Evolutionary conservation across 2,797 vertebrate genomes (phyloP).

Genomic region (Sphenopsis melanotis): DNA sequence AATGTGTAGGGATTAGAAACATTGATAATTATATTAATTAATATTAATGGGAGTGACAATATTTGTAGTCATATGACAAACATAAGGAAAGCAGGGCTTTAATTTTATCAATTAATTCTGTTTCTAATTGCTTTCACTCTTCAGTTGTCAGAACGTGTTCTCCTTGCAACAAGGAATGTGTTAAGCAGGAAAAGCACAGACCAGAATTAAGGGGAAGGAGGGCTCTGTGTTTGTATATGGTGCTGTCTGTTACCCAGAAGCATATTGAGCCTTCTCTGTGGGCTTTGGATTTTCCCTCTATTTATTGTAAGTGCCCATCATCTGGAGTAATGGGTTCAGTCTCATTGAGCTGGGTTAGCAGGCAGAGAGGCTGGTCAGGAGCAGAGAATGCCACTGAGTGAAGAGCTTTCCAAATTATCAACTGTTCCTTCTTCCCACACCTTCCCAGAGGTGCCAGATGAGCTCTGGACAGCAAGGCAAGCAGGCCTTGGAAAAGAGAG

Average conservation of each 20-base stretch:
- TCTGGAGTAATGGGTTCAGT: neutral
- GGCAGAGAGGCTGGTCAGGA: neutral
- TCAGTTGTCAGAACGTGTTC: slow-evolving; percentile 29
- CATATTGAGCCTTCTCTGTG: neutral
- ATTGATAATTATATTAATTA: slow-evolving; percentile 67
- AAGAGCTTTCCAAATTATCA: neutral
- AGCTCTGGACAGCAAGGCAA: neutral
- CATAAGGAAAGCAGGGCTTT: slow-evolving; percentile 52
- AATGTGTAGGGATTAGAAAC: slow-evolving; percentile 31
- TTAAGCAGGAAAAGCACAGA: neutral
- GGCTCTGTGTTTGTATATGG: neutral
- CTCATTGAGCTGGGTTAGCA: neutral
- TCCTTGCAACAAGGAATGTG: neutral
- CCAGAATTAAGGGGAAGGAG: neutral
- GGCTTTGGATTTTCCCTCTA: neutral
- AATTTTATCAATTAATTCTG: slow-evolving; percentile 60
- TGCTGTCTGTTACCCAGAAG: neutral
- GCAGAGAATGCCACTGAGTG: neutral
- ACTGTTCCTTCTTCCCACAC: neutral
- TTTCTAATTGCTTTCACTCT: slow-evolving; percentile 52
- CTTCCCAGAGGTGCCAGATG: neutral
- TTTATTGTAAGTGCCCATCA: neutral
- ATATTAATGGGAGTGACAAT: slow-evolving; percentile 60
- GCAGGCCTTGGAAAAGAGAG: neutral
- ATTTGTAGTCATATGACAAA: slow-evolving; percentile 69